phyloP scores from a whole-genome alignment of 2,113 vertebrate species.

The Tympanuchus pallidicinctus region DNA sequence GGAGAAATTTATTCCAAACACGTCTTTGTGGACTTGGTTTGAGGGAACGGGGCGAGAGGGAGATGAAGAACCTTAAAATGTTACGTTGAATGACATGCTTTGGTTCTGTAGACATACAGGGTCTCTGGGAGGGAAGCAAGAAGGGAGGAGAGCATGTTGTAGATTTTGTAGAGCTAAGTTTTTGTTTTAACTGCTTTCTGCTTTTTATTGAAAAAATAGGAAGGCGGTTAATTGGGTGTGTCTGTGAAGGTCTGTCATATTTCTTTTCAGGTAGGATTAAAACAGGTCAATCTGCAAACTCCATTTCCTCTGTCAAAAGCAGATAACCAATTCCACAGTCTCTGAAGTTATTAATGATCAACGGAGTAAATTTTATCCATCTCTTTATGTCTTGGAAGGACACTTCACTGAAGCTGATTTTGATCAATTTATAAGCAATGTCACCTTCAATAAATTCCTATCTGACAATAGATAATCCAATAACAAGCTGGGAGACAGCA shows the following conservation, averaged over 20 bases:
- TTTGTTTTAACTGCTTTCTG: background rate
- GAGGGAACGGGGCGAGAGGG: background rate
- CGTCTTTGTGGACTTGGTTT: background rate
- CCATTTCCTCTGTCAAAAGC: constrained; percentile 56
- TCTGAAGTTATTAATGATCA: constrained; percentile 67
- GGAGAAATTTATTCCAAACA: background rate
- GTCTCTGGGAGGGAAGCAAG: background rate
- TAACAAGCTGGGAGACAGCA: constrained; percentile 43
- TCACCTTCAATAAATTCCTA: constrained; percentile 66
- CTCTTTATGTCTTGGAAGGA: constrained; percentile 54
- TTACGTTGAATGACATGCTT: background rate
- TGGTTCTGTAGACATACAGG: background rate
- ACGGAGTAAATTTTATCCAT: constrained; percentile 67
- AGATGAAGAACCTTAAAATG: background rate
- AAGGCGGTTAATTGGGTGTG: constrained; percentile 36
- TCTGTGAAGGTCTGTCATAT: constrained; percentile 51
- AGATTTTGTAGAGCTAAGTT: background rate
- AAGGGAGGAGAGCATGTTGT: background rate
- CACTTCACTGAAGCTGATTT: constrained; percentile 54
- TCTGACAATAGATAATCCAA: constrained; percentile 37
- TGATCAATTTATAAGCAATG: constrained; percentile 67
- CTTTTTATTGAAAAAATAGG: background rate
- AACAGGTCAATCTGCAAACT: constrained; percentile 52
- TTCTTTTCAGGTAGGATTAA: constrained; percentile 55
- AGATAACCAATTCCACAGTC: constrained; percentile 56